phyloP scores from a whole-genome alignment of 2,797 vertebrate species.

The Gallinago solitaria region DNA sequence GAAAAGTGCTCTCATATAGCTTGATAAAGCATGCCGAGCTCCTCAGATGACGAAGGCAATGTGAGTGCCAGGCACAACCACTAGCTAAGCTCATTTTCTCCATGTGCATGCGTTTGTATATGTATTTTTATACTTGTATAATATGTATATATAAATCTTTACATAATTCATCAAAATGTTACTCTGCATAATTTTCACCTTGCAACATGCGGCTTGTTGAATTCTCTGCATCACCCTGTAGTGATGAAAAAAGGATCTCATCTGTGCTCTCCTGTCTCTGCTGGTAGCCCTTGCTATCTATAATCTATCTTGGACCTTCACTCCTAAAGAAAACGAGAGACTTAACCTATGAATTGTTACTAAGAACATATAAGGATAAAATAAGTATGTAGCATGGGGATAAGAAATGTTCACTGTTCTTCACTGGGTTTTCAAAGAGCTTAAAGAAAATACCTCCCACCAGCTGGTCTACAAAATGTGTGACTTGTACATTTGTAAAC shows the following conservation, averaged over 20 bases:
- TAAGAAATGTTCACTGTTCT: slow-evolving; percentile 54
- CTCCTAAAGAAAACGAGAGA: not conserved
- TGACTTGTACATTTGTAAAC: slow-evolving; percentile 56
- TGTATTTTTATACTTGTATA: not conserved
- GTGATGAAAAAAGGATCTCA: not conserved
- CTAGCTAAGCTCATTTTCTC: not conserved
- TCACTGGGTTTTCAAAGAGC: slow-evolving; percentile 48
- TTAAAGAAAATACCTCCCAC: slow-evolving; percentile 62
- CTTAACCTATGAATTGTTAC: slow-evolving; percentile 37
- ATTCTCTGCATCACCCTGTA: not conserved
- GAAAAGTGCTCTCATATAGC: not conserved
- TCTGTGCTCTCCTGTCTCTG: not conserved
- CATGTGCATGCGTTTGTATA: not conserved
- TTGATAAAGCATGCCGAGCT: not conserved
- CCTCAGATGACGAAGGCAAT: not conserved
- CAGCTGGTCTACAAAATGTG: slow-evolving; percentile 45
- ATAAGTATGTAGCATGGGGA: slow-evolving; percentile 34
- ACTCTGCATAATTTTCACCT: not conserved
- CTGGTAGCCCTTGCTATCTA: not conserved
- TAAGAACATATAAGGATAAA: slow-evolving; percentile 62
- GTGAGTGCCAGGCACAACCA: not conserved
- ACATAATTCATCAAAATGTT: slow-evolving; percentile 13
- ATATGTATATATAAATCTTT: not conserved
- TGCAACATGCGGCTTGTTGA: not conserved
- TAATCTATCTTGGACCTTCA: not conserved